These are phyloP conservation scores for Electrophaes corylata DNA, from an alignment of 2,888 invertebrate species.

Conservation along the genomic window DNA sequence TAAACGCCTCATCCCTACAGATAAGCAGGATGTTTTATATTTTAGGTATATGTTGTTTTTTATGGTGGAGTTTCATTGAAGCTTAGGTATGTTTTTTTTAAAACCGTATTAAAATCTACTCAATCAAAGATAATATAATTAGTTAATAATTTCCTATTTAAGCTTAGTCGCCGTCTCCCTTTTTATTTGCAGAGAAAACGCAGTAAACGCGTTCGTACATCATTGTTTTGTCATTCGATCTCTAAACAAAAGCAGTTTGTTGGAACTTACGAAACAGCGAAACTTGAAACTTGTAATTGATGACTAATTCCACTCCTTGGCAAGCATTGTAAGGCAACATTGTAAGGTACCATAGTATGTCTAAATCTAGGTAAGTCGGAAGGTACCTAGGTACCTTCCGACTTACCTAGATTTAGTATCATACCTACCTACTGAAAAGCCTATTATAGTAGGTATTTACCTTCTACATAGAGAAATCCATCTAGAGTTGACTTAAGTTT, in stretches of 20 bases:
- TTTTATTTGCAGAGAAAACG: background rate
- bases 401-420: background rate
- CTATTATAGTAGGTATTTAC: no score
- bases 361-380: conserved; percentile 16
- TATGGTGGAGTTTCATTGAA: no score
- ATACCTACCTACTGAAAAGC: background rate
- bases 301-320: conserved; percentile 40
- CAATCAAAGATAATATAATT: no score
- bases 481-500: no score
- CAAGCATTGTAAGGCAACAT: conserved; percentile 25
- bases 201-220: conserved; percentile 6
- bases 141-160: no score
- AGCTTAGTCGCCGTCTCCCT: no score
- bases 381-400: conserved; percentile 4
- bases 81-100: no score
- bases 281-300: conserved; percentile 42
- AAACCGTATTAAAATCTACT: no score
- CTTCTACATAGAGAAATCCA: no score
- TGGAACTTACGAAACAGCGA: conserved; percentile 35
- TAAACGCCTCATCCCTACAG: conserved; percentile 25
- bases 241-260: conserved; percentile 38
- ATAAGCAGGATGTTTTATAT: conserved; percentile 26
- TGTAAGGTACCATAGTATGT: no score
- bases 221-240: conserved; percentile 20
- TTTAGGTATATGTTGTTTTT: no score